Evolutionary conservation across 2,888 invertebrate species (phyloP), one percentile per base, ranked within the genome.

Genomic region (Troides oblongomaculatus): DNA sequence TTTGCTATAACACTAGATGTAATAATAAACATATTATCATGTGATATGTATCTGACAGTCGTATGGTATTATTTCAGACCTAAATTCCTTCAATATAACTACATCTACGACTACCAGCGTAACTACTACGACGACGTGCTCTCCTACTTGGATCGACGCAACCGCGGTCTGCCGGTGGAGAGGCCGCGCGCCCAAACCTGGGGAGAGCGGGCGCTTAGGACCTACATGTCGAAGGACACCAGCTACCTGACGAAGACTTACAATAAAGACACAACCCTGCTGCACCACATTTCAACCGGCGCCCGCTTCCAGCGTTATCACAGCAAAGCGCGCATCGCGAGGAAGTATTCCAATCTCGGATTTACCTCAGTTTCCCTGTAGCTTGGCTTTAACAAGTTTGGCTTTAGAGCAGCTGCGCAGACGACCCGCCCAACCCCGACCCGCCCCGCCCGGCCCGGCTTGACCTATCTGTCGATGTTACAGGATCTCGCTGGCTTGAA

Each of bases 81-180:
- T 25, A 95, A 95, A 84, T 95, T 95, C 89, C 94, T 96, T 60
- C 96, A 96, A 83, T 97, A 97, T 92, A 94, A 93, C 82, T 97
- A 97, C 85, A 93, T 97, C 85, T 96, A 96, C 90, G 95, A 97
- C 86, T 97, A 97, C 91, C 95, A 96, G 89, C 94, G 95, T 87
- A 97, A 96, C 89, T 97, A 97, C 86, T 97, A 97, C 88, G 95
- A 97, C 83, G 97, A 97, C 83, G 95, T 96, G 72, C 96, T 97
- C 85, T 95, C 95, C 81, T 97, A 96, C 89, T 87, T 97, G 88
- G 96, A 97, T 85, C 94, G 95, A 81, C 94, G 96, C 77, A 94
- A 95, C 86, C 93, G 93, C 75, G 97, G 97, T 0, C 81, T 94
- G 65, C 89, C 85, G 1, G 94, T 95, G 64, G 97, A 97, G 77